Evolutionary conservation across 2,888 invertebrate species (phyloP).

Genomic region (Auanema freiburgensis): DNA sequence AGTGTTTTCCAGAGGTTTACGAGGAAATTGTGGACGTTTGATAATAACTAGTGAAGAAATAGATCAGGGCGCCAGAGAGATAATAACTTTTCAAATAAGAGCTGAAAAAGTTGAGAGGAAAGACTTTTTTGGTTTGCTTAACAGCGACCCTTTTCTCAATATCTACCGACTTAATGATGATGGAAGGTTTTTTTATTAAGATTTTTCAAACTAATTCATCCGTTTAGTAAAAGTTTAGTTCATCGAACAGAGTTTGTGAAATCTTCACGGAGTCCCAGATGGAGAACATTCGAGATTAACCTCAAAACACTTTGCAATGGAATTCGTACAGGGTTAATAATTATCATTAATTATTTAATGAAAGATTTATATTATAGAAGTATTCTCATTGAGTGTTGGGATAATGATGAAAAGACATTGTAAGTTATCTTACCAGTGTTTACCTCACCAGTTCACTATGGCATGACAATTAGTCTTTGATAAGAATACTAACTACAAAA

Average conservation of each 20-base stretch:
- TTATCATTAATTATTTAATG: too few relatives aligned
- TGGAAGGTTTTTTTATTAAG: conserved; percentile 36
- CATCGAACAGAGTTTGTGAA: conserved; percentile 69
- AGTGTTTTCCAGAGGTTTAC: conserved; percentile 37
- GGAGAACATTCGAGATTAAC: conserved; percentile 69
- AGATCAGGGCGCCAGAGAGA: conserved; percentile 42
- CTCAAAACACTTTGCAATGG: conserved; percentile 68
- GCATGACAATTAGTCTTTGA: too few relatives aligned
- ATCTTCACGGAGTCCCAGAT: conserved; percentile 70
- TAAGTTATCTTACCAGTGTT: too few relatives aligned
- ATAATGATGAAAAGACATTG: too few relatives aligned
- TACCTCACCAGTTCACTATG: too few relatives aligned
- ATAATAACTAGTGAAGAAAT: conserved; percentile 49
- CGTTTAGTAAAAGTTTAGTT: conserved; percentile 42
- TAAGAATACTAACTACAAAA: too few relatives aligned
- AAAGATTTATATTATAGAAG: too few relatives aligned
- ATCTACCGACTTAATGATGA: conserved; percentile 52
- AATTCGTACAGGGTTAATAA: too few relatives aligned
- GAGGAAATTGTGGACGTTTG: conserved; percentile 40
- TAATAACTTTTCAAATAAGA: conserved; percentile 24
- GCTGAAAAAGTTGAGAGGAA: conserved; percentile 48
- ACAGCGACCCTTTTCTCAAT: conserved; percentile 58
- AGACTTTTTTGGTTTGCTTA: conserved; percentile 49
- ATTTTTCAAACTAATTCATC: conserved; percentile 1
- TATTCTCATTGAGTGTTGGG: too few relatives aligned